Evolutionary conservation across 2,113 vertebrate species (phyloP).

Genomic region (Anhinga rufa): DNA sequence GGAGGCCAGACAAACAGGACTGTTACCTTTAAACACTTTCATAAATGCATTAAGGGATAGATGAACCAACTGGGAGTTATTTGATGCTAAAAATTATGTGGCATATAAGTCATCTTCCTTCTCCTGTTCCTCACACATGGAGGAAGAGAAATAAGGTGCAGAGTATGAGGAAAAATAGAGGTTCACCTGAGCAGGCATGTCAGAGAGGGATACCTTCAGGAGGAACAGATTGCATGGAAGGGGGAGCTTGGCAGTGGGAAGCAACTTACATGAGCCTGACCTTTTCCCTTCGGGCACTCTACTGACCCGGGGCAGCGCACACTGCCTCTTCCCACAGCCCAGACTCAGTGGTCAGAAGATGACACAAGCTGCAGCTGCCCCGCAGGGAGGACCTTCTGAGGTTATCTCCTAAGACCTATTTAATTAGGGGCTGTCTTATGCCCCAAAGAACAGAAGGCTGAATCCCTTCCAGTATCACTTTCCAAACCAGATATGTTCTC

Average conservation of each 20-base stretch:
- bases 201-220: not conserved
- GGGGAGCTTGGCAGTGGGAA: not conserved
- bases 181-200: not conserved
- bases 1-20: not conserved
- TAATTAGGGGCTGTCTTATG: not conserved
- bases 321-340: not conserved
- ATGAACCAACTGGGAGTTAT: not conserved
- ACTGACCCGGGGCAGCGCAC: not conserved
- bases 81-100: not conserved
- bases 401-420: not conserved
- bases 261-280: not conserved
- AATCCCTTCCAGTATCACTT: not conserved
- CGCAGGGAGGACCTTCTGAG: not conserved
- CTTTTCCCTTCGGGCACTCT: not conserved
- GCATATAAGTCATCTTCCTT: not conserved
- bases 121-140: not conserved
- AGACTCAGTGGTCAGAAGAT: not conserved
- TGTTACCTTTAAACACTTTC: not conserved
- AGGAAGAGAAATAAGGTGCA: not conserved
- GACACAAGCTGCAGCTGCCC: not conserved
- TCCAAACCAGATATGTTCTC: not conserved
- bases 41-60: not conserved
- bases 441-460: not conserved
- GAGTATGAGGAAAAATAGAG: not conserved
- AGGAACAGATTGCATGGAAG: not conserved